phyloP scores from a whole-genome alignment of 1,140 invertebrate species.

The Dendrolimus punctatus region DNA sequence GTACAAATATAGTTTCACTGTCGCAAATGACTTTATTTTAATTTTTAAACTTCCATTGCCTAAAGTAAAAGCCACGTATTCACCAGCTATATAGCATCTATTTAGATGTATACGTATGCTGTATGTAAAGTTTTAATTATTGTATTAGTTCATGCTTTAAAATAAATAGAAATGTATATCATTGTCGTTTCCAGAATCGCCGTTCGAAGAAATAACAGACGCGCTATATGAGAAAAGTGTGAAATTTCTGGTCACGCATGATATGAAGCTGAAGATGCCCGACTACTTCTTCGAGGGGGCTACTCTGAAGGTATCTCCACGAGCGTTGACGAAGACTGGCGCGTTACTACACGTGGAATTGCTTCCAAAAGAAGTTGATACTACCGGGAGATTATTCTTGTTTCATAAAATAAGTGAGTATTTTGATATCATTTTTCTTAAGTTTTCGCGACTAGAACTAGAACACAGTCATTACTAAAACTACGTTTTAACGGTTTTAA shows the following conservation, averaged over 20 bases:
- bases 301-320: conserved; percentile 80
- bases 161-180: neutral
- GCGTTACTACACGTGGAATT: conserved; percentile 82
- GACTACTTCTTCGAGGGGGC: conserved; percentile 80
- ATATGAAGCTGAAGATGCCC: conserved; percentile 80
- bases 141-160: too few relatives aligned
- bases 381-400: conserved; percentile 74
- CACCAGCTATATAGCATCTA: too few relatives aligned
- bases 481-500: too few relatives aligned
- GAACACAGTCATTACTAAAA: neutral
- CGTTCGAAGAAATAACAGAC: conserved; percentile 81
- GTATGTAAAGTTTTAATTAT: too few relatives aligned
- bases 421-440: neutral
- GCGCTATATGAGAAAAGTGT: conserved; percentile 78
- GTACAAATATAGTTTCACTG: too few relatives aligned
- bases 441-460: neutral
- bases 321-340: conserved; percentile 79
- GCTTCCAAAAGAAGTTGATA: conserved; percentile 62
- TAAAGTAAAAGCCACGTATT: too few relatives aligned
- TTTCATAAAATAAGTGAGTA: conserved; percentile 84
- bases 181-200: conserved; percentile 59
- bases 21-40: too few relatives aligned
- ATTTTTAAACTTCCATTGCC: too few relatives aligned
- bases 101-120: too few relatives aligned
- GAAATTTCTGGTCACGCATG: conserved; percentile 83